A percentile compares a stretch with the other conserved stretches of the same genome.
phyloP scores from a whole-genome alignment of 2,888 invertebrate genomes.

The Limenitis arthemis region DNA sequence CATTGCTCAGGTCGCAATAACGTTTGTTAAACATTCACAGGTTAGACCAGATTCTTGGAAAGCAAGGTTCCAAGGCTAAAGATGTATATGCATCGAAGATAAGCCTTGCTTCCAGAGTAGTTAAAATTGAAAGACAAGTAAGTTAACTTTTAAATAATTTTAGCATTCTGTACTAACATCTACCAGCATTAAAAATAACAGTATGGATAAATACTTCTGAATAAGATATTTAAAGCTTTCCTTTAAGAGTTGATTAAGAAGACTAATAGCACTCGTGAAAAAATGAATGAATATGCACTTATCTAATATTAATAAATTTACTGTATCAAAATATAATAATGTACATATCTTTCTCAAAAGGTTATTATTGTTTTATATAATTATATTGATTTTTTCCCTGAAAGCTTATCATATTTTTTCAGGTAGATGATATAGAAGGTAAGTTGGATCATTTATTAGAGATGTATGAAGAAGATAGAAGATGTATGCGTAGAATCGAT shows the following conservation, averaged over 20 bases:
- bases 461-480: slow-evolving; percentile 89
- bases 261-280: too few relatives aligned
- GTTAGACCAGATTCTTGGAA: slow-evolving; percentile 93
- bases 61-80: slow-evolving; percentile 92
- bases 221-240: background rate
- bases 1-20: background rate
- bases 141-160: slow-evolving; percentile 33
- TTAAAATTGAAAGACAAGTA: slow-evolving; percentile 96
- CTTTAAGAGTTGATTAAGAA: background rate
- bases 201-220: too few relatives aligned
- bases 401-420: slow-evolving; percentile 33
- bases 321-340: too few relatives aligned
- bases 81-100: slow-evolving; percentile 95
- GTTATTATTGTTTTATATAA: background rate
- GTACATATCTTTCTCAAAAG: too few relatives aligned
- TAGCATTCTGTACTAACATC: too few relatives aligned
- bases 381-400: background rate
- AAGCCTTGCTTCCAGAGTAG: slow-evolving; percentile 92
- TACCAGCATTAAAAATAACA: background rate
- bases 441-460: slow-evolving; percentile 93
- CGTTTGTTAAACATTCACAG: slow-evolving; percentile 59
- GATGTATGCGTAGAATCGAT: slow-evolving; percentile 39
- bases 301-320: background rate
- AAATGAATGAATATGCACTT: too few relatives aligned
- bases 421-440: slow-evolving; percentile 94